A percentile compares a stretch with the other conserved stretches of the same genome.
These are phyloP conservation scores for Phenacoccus solenopsis DNA, from an alignment of 1,140 invertebrate genomes.

Conservation along the genomic window DNA sequence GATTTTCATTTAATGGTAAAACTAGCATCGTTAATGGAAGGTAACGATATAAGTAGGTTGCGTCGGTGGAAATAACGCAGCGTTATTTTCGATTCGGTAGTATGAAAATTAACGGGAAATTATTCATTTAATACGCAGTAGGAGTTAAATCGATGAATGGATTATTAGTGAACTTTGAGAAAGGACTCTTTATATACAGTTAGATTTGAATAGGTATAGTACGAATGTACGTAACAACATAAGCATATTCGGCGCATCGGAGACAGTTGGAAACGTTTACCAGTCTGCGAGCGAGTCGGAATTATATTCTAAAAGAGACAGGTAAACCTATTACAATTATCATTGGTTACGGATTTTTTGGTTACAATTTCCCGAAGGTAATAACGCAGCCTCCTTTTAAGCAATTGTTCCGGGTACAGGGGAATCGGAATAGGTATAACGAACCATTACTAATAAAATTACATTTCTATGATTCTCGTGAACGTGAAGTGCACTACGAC, in stretches of 20 bases:
- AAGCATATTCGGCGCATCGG: background rate
- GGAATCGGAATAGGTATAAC: background rate
- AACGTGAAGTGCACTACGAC: constrained; percentile 6
- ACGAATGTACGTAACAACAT: background rate
- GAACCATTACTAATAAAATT: constrained; percentile 13
- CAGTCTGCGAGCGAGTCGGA: background rate
- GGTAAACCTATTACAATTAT: constrained; percentile 10
- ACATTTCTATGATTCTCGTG: constrained; percentile 6
- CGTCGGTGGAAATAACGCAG: background rate
- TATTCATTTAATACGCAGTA: constrained; percentile 17
- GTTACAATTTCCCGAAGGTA: constrained; percentile 10
- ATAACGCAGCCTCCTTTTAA: background rate
- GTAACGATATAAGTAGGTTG: too few species aligned
- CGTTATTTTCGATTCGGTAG: background rate
- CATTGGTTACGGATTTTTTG: constrained; percentile 15
- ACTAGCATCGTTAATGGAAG: too few species aligned
- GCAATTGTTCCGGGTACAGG: constrained; percentile 7
- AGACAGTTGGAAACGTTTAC: background rate
- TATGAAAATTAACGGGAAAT: constrained; percentile 11
- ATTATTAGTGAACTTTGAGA: constrained; percentile 12
- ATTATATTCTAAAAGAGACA: constrained; percentile 10
- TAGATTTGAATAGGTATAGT: background rate
- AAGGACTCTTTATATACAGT: constrained; percentile 11
- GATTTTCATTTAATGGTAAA: too few species aligned
- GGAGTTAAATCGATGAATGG: constrained; percentile 13